These are phyloP conservation scores for Calcarius lapponicus DNA, from an alignment of 2,797 vertebrate genomes.

Conservation along the genomic window DNA sequence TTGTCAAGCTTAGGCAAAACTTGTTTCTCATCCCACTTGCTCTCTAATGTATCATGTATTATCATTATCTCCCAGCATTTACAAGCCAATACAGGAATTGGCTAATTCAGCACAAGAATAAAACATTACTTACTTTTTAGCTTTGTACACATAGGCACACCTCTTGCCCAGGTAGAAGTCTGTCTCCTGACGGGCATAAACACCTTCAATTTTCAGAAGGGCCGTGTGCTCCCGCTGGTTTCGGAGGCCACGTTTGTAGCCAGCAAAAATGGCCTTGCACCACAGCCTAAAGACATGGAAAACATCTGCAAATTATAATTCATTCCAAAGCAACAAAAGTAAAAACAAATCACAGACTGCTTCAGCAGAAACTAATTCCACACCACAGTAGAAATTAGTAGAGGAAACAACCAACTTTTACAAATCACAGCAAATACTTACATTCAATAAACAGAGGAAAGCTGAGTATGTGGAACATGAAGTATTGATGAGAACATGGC, in stretches of 20 bases:
- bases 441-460: rapidly evolving
- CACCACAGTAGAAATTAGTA: neutral
- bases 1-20: neutral
- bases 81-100: rapidly evolving
- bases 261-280: constrained; percentile 95
- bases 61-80: neutral
- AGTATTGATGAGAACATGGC: neutral
- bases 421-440: neutral
- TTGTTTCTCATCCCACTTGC: neutral
- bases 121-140: constrained; percentile 88
- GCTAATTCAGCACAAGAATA: neutral
- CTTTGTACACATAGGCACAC: constrained; percentile 98
- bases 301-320: neutral
- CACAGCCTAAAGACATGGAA: constrained; percentile 82
- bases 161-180: constrained; percentile 97
- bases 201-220: constrained; percentile 94
- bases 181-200: constrained; percentile 90
- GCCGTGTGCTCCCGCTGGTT: constrained; percentile 97
- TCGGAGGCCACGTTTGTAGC: constrained; percentile 95
- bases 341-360: neutral
- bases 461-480: neutral
- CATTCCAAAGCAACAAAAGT: rapidly evolving
- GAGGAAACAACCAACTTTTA: neutral
- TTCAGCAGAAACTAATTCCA: neutral
- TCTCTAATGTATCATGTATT: neutral